phyloP scores from a whole-genome alignment of 92 coral and sea anemone species.

The Virgularia gustaviana region DNA sequence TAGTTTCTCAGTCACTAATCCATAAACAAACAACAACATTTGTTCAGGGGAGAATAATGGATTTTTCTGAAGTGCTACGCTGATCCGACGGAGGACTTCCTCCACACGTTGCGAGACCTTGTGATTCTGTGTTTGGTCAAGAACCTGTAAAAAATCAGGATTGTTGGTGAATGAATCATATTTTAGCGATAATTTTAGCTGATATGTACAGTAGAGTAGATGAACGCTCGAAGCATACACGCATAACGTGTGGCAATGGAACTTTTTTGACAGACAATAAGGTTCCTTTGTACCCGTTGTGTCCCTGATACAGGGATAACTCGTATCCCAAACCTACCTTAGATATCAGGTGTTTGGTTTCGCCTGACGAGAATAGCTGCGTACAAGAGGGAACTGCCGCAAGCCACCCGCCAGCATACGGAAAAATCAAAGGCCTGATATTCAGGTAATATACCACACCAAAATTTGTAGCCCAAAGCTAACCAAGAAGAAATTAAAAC shows the following conservation, averaged over 20 bases:
- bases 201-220: too few relatives aligned
- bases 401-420: too few relatives aligned
- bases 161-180: too few relatives aligned
- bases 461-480: background rate
- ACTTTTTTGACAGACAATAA: too few relatives aligned
- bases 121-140: conserved; percentile 84
- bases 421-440: too few relatives aligned
- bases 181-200: too few relatives aligned
- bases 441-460: background rate
- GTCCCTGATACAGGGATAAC: too few relatives aligned
- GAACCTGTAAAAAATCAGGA: conserved; percentile 55
- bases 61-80: conserved; percentile 80
- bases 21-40: conserved; percentile 71
- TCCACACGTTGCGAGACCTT: conserved; percentile 78
- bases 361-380: background rate
- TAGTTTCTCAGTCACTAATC: conserved; percentile 67
- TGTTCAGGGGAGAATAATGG: conserved; percentile 60
- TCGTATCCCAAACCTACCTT: too few relatives aligned
- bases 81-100: conserved; percentile 72
- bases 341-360: background rate
- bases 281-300: too few relatives aligned
- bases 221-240: too few relatives aligned
- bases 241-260: too few relatives aligned
- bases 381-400: background rate
- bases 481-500: background rate